Evolutionary conservation across 2,113 vertebrate genomes (phyloP), one percentile per base, ranked within the genome.

Genomic region (Xenotilapia leptura): DNA sequence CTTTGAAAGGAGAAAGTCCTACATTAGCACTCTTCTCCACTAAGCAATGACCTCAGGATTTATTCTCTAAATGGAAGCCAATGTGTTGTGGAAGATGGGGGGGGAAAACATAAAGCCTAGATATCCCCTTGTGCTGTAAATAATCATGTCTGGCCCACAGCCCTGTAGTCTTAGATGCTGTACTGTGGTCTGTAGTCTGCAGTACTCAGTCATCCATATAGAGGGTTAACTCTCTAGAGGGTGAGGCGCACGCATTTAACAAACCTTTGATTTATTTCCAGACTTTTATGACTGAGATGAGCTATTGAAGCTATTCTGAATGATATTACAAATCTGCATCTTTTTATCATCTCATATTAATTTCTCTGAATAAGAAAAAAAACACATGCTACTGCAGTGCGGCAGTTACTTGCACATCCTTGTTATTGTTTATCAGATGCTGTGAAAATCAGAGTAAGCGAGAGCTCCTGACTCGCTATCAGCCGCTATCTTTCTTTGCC

Each of bases 391-490:
- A 5, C 51, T 79, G 58, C 86, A 90, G 56, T 83, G 70, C 80
- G 84, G 89, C 83, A 91, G 92, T 92, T 94, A 93, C 79, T 77
- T 33, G n/a, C 36, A 3, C 81, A 89, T 93, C 84, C 93, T 92
- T 89, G 82, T 89, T 92, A 86, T 90, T 94, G 91, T 91, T 94
- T 92, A 89, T 93, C 87, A 86, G 90, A 90, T 38, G 80, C 90
- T 31, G 19, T 56, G 87, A 87, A 85, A 92, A 92, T 80, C 68
- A 23, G 82, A 82, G 88, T 68, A 65, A 77, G 84, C 40, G 82
- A 62, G 83, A 40, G 84, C 86, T 60, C 62, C 91, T 80, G 90
- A 91, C 87, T 92, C 38, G 70, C 89, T 90, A 91, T 92, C 84
- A 77, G 88, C 31, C 14, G 80, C 88, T 87, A 84, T 93, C 90